These are phyloP conservation scores for Oceanites oceanicus DNA, from an alignment of 2,113 vertebrate species.

Conservation along the genomic window DNA sequence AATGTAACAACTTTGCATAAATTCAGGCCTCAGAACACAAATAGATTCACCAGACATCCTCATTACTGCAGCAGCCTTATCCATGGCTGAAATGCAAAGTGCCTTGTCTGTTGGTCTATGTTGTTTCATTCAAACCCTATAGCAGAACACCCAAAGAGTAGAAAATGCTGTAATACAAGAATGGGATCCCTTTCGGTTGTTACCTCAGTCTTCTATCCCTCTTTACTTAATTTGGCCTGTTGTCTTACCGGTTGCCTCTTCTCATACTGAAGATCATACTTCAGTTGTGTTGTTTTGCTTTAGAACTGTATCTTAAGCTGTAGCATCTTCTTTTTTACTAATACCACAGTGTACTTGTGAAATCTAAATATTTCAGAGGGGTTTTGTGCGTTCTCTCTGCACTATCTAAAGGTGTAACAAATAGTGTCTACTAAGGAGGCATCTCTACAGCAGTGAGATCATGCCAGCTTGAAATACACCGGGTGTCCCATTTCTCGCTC, in stretches of 20 bases:
- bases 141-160: not conserved
- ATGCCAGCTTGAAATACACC: not conserved
- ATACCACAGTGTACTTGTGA: not conserved
- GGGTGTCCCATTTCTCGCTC: not conserved
- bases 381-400: not conserved
- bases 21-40: not conserved
- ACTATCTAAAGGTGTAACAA: not conserved
- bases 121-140: not conserved
- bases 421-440: not conserved
- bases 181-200: not conserved
- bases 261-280: not conserved
- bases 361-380: not conserved
- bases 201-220: not conserved
- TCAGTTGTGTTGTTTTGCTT: not conserved
- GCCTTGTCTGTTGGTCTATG: not conserved
- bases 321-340: not conserved
- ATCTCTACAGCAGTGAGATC: not conserved
- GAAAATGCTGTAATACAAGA: not conserved
- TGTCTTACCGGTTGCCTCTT: not conserved
- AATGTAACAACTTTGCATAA: not conserved
- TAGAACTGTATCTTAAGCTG: not conserved
- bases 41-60: not conserved
- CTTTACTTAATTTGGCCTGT: not conserved
- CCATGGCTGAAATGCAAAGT: not conserved
- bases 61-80: not conserved